phyloP scores from a whole-genome alignment of 2,797 vertebrate species.

The Lepus townsendii region DNA sequence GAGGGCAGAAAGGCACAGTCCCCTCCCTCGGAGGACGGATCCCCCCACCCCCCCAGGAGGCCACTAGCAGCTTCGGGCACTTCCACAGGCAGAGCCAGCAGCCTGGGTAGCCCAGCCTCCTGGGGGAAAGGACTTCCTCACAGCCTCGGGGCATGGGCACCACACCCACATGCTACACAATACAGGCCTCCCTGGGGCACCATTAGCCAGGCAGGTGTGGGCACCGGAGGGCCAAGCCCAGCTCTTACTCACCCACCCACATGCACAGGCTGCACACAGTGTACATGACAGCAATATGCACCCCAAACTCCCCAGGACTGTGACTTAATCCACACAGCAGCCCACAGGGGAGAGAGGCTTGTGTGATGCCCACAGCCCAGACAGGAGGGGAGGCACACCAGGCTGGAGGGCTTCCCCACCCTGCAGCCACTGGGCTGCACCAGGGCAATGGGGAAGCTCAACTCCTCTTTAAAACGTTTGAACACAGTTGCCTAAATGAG shows the following conservation, averaged over 20 bases:
- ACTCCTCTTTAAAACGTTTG: not conserved
- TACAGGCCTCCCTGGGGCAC: constrained; percentile 24
- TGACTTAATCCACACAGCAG: not conserved
- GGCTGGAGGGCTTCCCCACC: not conserved
- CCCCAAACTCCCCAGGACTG: not conserved
- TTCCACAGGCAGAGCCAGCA: not conserved
- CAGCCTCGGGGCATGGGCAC: constrained; percentile 24
- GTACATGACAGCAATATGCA: not conserved
- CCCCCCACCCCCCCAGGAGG: not conserved
- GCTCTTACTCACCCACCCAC: not conserved
- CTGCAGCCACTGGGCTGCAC: not conserved
- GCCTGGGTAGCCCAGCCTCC: not conserved
- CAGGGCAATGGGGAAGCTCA: not conserved
- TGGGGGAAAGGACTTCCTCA: constrained; percentile 52
- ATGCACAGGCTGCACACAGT: not conserved
- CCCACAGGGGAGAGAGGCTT: fast-evolving
- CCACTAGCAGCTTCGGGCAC: not conserved
- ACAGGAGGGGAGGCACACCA: not conserved
- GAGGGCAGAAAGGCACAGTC: not conserved
- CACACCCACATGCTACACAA: constrained; percentile 72
- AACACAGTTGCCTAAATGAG: not conserved
- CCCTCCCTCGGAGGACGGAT: not conserved
- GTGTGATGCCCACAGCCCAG: not conserved
- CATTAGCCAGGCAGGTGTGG: constrained; percentile 25
- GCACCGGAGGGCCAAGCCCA: not conserved